Conservation (phyloP, 2,888 invertebrate species). For the Teleogryllus oceanicus region DNA sequence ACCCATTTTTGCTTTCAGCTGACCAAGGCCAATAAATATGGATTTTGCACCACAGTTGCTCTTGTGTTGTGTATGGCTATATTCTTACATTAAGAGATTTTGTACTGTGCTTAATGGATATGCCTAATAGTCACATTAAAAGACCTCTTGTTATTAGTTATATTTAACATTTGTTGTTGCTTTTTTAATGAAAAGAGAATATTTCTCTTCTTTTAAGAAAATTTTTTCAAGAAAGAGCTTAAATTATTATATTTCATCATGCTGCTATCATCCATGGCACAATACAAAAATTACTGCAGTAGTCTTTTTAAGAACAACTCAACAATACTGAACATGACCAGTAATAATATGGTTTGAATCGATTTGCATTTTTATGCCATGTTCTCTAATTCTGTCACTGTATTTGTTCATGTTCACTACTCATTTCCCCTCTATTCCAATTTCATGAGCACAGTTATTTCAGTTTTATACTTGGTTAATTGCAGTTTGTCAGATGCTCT, state of each 20-base stretch:
- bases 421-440: not conserved
- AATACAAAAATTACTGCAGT: not conserved
- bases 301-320: not conserved
- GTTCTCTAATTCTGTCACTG: constrained; percentile 18
- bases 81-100: not conserved
- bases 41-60: constrained; percentile 33
- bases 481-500: not conserved
- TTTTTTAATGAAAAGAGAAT: not conserved
- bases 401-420: not conserved
- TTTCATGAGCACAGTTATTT: constrained; percentile 1
- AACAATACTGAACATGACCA: constrained; percentile 22
- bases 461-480: not conserved
- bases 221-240: not conserved
- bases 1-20: constrained; percentile 9
- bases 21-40: constrained; percentile 2
- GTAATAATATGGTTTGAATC: constrained; percentile 18
- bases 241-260: not conserved
- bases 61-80: constrained; percentile 7
- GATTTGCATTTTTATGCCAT: not conserved
- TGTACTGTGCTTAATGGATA: constrained; percentile 5
- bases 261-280: not conserved
- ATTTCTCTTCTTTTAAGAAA: not conserved
- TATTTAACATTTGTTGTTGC: not conserved
- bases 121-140: not conserved
- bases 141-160: not conserved